phyloP scores from a whole-genome alignment of 2,888 invertebrate species.

The Eristalinus aeneus region DNA sequence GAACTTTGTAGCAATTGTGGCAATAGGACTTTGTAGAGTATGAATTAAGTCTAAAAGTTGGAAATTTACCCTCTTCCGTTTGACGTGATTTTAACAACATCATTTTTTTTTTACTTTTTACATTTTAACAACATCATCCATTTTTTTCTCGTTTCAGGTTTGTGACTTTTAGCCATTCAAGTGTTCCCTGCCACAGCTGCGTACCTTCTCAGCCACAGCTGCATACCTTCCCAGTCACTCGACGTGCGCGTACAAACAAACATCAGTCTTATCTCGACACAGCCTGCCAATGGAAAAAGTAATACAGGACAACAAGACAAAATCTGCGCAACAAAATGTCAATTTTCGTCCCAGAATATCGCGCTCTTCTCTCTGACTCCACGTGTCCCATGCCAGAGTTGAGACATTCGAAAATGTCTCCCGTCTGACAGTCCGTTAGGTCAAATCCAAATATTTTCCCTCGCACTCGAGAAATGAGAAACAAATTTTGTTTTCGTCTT shows the following conservation, averaged over 20 bases:
- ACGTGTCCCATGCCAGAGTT: neutral
- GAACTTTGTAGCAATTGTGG: too few relatives aligned
- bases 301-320: neutral
- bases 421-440: neutral
- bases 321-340: neutral
- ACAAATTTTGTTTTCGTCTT: neutral
- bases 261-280: neutral
- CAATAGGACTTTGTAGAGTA: too few relatives aligned
- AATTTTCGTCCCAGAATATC: neutral
- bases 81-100: neutral
- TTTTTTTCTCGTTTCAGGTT: slow-evolving; percentile 55
- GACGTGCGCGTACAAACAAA: neutral
- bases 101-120: slow-evolving; percentile 19
- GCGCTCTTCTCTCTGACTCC: neutral
- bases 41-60: too few relatives aligned
- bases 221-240: neutral
- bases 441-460: neutral
- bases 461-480: neutral
- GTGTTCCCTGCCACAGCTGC: neutral
- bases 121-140: too few relatives aligned
- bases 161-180: slow-evolving; percentile 15
- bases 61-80: neutral
- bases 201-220: neutral
- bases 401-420: neutral
- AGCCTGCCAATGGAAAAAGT: neutral